Percentiles rank a stretch among this genome's conserved stretches.
Evolutionary conservation across 2,888 invertebrate species (phyloP).

Genomic region (Coenonympha arcania): DNA sequence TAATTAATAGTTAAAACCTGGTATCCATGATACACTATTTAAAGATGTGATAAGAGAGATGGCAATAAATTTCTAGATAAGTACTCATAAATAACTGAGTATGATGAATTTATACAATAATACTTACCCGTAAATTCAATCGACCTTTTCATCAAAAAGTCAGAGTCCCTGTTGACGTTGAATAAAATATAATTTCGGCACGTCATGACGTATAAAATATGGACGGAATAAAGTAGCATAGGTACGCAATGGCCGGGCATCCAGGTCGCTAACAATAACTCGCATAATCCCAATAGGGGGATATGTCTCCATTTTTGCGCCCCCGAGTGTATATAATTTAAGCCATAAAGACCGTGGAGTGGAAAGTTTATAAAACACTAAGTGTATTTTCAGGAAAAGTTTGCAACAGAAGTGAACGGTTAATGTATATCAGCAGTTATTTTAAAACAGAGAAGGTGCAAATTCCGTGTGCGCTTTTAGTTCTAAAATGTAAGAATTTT

Average conservation of each 20-base stretch:
- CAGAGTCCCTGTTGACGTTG: constrained; percentile 33
- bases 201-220: constrained; percentile 61
- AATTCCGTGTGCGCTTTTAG: background rate
- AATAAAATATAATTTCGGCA: constrained; percentile 47
- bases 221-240: constrained; percentile 41
- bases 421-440: constrained; percentile 17
- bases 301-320: constrained; percentile 68
- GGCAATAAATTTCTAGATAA: too few relatives aligned
- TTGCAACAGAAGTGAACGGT: constrained; percentile 40
- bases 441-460: constrained; percentile 5
- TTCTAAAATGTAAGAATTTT: too few relatives aligned
- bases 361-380: constrained; percentile 60
- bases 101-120: background rate
- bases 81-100: too few relatives aligned
- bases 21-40: too few relatives aligned
- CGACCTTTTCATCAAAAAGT: constrained; percentile 13
- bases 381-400: constrained; percentile 54
- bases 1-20: too few relatives aligned
- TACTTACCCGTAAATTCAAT: background rate
- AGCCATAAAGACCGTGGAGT: constrained; percentile 62
- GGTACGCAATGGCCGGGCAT: constrained; percentile 43
- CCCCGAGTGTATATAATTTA: constrained; percentile 68
- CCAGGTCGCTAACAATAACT: constrained; percentile 55
- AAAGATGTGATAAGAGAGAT: too few relatives aligned
- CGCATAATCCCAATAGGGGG: constrained; percentile 55